Conservation (phyloP, 2,113 vertebrate species). For the Rousettus leschenaultii region DNA sequence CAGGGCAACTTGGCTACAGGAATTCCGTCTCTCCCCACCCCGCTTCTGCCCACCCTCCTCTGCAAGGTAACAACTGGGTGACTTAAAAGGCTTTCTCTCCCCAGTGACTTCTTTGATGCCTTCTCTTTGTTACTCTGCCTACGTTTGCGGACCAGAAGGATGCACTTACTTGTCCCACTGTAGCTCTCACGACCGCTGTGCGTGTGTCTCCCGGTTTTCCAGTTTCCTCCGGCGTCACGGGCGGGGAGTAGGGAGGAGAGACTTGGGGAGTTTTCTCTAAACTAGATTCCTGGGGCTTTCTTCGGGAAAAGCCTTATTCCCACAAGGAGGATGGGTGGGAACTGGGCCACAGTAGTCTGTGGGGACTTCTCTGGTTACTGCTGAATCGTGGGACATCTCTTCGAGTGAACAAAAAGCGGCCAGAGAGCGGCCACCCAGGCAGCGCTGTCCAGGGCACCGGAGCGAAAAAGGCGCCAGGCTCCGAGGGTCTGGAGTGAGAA, state of each 20-base stretch:
- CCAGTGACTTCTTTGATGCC: not conserved
- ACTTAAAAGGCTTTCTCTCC: not conserved
- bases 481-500: not conserved
- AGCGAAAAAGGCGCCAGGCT: not conserved
- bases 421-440: not conserved
- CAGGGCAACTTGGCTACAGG: not conserved
- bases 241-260: not conserved
- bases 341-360: not conserved
- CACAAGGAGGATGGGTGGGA: not conserved
- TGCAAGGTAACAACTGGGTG: not conserved
- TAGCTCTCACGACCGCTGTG: not conserved
- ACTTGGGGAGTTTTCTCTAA: not conserved
- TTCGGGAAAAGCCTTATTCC: not conserved
- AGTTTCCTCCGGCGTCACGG: not conserved
- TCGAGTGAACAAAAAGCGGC: not conserved
- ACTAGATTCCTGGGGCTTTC: not conserved
- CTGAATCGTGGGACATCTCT: not conserved
- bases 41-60: too few species aligned
- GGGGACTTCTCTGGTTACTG: not conserved
- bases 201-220: not conserved
- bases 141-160: not conserved
- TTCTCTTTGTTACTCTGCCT: not conserved
- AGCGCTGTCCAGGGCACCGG: not conserved
- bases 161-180: rapidly evolving
- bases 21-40: rapidly evolving